A percentile compares a stretch with the other conserved stretches of the same genome.
Conservation (phyloP, 1,140 invertebrate genomes). For the Lethrus apterus region DNA sequence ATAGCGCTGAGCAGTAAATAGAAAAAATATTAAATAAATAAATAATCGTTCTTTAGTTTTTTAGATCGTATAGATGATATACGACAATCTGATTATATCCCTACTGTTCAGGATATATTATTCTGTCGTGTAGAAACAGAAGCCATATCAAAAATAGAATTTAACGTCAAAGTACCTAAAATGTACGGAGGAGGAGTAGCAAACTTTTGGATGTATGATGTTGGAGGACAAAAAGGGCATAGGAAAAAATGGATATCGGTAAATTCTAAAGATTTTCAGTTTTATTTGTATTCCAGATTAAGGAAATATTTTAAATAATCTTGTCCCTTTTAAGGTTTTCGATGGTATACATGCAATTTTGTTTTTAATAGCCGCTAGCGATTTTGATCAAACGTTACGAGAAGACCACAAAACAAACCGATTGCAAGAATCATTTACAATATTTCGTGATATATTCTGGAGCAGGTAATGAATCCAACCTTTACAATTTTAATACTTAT, state of each 20-base stretch:
- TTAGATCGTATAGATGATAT: constrained; percentile 56
- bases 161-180: constrained; percentile 59
- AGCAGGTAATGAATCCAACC: constrained; percentile 55
- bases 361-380: constrained; percentile 68
- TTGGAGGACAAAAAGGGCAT: constrained; percentile 75
- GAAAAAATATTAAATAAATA: no score
- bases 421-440: constrained; percentile 58
- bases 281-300: constrained; percentile 10
- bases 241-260: constrained; percentile 78
- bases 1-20: constrained; percentile 73
- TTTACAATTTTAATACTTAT: background rate
- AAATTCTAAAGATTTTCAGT: constrained; percentile 9
- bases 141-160: constrained; percentile 66
- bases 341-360: constrained; percentile 73
- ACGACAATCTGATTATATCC: constrained; percentile 52
- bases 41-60: no score
- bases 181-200: constrained; percentile 58
- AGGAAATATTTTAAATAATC: constrained; percentile 18
- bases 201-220: constrained; percentile 71
- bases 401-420: constrained; percentile 65
- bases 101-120: constrained; percentile 62
- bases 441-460: constrained; percentile 71
- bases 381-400: constrained; percentile 68
- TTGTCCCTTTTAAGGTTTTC: constrained; percentile 53
- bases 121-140: constrained; percentile 61